Evolutionary conservation across 2,113 vertebrate species (phyloP).

Genomic region (Crotalus viridis): DNA sequence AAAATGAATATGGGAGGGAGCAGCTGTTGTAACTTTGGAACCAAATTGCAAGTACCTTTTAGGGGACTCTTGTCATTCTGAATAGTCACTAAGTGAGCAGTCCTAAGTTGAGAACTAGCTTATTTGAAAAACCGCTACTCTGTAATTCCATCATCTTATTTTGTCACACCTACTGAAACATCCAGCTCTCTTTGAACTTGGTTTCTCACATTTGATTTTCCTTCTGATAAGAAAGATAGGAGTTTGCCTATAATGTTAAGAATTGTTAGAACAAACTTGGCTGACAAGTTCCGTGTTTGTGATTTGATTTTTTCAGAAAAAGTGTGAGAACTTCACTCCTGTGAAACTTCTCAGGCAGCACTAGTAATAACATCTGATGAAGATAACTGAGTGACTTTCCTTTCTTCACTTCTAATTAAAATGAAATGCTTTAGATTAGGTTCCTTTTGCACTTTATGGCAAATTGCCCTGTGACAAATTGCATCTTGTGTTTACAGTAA

Average conservation of each 20-base stretch:
- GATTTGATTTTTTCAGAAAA: slow-evolving; percentile 14
- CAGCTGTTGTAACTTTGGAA: neutral
- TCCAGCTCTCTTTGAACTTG: neutral
- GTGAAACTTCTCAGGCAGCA: neutral
- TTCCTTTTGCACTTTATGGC: neutral
- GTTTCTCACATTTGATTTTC: neutral
- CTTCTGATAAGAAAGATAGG: neutral
- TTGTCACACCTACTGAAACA: neutral
- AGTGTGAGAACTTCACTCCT: neutral
- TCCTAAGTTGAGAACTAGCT: neutral
- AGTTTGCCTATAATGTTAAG: neutral
- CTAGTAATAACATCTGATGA: neutral
- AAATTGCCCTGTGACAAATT: neutral
- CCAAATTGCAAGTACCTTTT: neutral
- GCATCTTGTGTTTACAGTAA: slow-evolving; percentile 8
- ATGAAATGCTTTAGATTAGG: neutral
- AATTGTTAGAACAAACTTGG: neutral
- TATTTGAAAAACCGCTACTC: neutral
- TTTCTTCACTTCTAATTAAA: neutral
- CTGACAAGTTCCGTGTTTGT: neutral
- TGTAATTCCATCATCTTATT: neutral
- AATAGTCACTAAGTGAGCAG: neutral
- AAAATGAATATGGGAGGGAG: neutral
- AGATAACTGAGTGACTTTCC: neutral
- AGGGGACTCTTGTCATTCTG: neutral